Evolutionary conservation across 2,113 vertebrate genomes (phyloP).

Genomic region (Charina bottae): DNA sequence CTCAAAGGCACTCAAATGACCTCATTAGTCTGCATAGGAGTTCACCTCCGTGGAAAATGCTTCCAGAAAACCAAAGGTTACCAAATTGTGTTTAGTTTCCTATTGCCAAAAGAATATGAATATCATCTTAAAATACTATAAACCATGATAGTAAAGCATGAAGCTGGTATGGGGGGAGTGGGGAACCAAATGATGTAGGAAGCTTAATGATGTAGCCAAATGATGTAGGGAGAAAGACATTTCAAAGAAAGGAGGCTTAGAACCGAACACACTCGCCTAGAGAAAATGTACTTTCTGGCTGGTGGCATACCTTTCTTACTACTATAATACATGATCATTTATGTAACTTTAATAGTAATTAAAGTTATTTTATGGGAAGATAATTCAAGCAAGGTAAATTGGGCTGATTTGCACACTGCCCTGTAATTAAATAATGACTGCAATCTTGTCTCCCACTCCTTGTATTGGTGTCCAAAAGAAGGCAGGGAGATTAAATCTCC

Average conservation of each 20-base stretch:
- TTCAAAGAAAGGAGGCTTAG: not conserved
- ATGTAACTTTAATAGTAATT: slow-evolving; percentile 48
- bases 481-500: not conserved
- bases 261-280: slow-evolving; percentile 44
- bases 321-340: slow-evolving; percentile 47
- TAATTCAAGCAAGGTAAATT: slow-evolving; percentile 38
- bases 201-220: slow-evolving; percentile 6
- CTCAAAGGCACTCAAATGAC: slow-evolving; percentile 36
- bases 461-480: not conserved
- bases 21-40: slow-evolving; percentile 43
- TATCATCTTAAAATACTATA: slow-evolving; percentile 29
- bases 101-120: slow-evolving; percentile 45
- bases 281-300: slow-evolving; percentile 44
- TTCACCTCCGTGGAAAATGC: slow-evolving; percentile 40
- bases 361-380: slow-evolving; percentile 43
- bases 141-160: slow-evolving; percentile 37
- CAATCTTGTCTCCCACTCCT: not conserved
- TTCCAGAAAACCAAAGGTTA: slow-evolving; percentile 34
- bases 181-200: slow-evolving; percentile 9
- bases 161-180: not conserved
- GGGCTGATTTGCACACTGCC: not conserved
- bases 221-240: slow-evolving; percentile 39
- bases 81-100: slow-evolving; percentile 44
- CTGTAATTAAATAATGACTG: not conserved
- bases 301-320: slow-evolving; percentile 47